A percentile compares a stretch with the other conserved stretches of the same genome.
These are phyloP conservation scores for Orchesellides sinensis DNA, from an alignment of 2,888 invertebrate species.

Conservation along the genomic window DNA sequence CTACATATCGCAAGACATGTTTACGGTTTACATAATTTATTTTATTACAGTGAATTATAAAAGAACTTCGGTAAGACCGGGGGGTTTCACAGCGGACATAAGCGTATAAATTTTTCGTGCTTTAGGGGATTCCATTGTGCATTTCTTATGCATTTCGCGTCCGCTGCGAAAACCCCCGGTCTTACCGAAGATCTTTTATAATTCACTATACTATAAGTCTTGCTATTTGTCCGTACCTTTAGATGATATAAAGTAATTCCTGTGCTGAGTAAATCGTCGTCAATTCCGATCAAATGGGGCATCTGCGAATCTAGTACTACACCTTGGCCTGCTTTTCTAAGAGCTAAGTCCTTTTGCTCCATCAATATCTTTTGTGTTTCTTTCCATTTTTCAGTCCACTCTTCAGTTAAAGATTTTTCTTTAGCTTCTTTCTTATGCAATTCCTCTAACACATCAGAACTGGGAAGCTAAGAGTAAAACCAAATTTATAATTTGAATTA, in stretches of 20 bases:
- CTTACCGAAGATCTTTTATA: no score
- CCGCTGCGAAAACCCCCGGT: no score
- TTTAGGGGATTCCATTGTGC: no score
- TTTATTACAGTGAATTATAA: background rate
- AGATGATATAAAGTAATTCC: slow-evolving; percentile 94
- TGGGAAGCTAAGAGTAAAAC: slow-evolving; percentile 69
- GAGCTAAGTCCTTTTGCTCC: slow-evolving; percentile 90
- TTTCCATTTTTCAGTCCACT: slow-evolving; percentile 96
- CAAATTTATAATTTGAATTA: background rate
- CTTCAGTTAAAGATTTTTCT: slow-evolving; percentile 88
- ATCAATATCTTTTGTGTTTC: slow-evolving; percentile 92
- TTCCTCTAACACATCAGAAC: slow-evolving; percentile 83
- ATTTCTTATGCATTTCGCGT: no score
- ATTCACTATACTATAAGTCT: no score
- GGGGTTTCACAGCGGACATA: no score
- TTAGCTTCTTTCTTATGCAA: slow-evolving; percentile 94
- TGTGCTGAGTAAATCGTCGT: slow-evolving; percentile 92
- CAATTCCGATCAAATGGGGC: slow-evolving; percentile 94
- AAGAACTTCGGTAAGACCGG: no score
- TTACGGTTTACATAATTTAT: background rate
- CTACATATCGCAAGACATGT: background rate
- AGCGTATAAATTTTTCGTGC: no score
- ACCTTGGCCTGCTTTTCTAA: slow-evolving; percentile 91
- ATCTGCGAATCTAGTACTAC: slow-evolving; percentile 93
- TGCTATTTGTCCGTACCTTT: no score